phyloP scores from a whole-genome alignment of 1,140 invertebrate genomes.

The Linepithema humile region DNA sequence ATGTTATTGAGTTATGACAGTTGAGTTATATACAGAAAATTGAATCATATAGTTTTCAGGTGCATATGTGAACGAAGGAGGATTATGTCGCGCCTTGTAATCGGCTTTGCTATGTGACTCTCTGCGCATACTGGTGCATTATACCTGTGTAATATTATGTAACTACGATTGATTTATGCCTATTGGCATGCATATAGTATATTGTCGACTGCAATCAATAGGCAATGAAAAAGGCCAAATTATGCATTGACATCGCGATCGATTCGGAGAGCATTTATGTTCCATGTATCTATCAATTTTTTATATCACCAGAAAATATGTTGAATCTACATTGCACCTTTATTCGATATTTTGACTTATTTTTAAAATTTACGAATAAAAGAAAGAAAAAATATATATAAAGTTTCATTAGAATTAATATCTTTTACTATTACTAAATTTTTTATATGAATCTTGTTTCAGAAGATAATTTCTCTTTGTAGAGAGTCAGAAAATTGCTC shows the following conservation, averaged over 20 bases:
- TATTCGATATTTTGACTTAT: background rate
- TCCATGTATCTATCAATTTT: background rate
- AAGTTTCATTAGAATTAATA: background rate
- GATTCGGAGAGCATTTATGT: background rate
- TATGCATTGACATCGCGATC: background rate
- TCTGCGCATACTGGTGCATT: background rate
- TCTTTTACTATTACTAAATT: background rate
- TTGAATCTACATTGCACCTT: background rate
- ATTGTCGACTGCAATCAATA: background rate
- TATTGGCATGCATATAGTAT: background rate
- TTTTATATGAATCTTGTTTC: background rate
- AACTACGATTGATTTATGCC: background rate
- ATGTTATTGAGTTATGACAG: slow-evolving; percentile 13
- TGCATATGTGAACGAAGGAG: background rate
- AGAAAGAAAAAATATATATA: background rate
- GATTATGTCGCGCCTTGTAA: slow-evolving; percentile 10
- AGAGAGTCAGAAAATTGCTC: background rate
- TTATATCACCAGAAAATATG: background rate
- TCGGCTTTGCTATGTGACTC: background rate
- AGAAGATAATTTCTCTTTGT: background rate
- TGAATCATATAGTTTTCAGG: background rate
- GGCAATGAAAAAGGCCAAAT: slow-evolving; percentile 1
- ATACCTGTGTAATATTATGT: background rate
- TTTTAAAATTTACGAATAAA: slow-evolving; percentile 20
- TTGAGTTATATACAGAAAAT: background rate